Base-by-base conservation (phyloP, 2,113 vertebrate species). In the Thryonomys swinderianus region DNA sequence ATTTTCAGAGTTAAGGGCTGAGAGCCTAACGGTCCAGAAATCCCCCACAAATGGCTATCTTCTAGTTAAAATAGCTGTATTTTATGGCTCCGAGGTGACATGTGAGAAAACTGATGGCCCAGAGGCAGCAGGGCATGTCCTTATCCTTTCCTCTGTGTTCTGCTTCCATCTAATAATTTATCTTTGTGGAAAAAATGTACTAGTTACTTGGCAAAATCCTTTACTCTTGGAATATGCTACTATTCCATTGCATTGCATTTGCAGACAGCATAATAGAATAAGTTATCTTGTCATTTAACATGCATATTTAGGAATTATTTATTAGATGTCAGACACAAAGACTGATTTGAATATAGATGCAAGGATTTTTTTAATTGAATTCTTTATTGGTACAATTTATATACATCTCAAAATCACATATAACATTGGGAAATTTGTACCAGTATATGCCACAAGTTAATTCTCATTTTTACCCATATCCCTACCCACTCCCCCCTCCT, bases 281-380 rank as follows among this genome's bases (percentile, higher is more conserved):
- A 61, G 45, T 64, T 25, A 59, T 88, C 95, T 96, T 92, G 40
- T 88, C 34, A 37, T 55, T 57, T 85, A 76, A 40, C 55, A 57
- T 61, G 73, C 82, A 13, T 73, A 74, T 57, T 80, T 85, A 27
- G 21, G 81, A 94, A 42, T 93, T 97, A 67, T 82, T 89, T 37
- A 0, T 95, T 89, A 67, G 11, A 21, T 30, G 55, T 90, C 71
- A 90, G 34, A 86, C 7, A 78, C 85, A 40, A 27, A 61, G 96
- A 93, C 4, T 96, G 71, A 74, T 18, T 78, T 92, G 67, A 93
- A 67, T 73, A 13, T n/a, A n/a, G n/a, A n/a, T n/a, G n/a, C n/a
- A n/a, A n/a, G n/a, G n/a, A n/a, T n/a, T n/a, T n/a, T n/a, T n/a
- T n/a, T n/a, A n/a, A n/a, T n/a, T n/a, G n/a, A n/a, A n/a, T n/a